phyloP scores from a whole-genome alignment of 2,888 invertebrate genomes.

The Dryocosmus kuriphilus region DNA sequence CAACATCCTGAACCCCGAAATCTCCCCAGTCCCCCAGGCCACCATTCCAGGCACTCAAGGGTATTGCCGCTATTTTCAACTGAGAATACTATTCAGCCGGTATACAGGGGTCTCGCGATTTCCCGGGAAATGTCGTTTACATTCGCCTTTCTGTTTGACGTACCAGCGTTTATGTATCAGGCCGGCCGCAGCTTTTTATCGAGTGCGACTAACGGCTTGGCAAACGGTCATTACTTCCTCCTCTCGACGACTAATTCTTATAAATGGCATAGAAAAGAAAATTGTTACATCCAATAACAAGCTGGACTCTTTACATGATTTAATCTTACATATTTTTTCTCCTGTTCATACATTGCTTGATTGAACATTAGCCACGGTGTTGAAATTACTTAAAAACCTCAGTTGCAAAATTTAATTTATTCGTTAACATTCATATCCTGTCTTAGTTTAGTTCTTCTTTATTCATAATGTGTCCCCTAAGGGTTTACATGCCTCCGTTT shows the following conservation, averaged over 20 bases:
- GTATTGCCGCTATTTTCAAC: conserved; percentile 72
- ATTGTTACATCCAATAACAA: conserved; percentile 27
- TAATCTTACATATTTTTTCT: conserved; percentile 18
- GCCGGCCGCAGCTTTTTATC: conserved; percentile 52
- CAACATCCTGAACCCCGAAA: conserved; percentile 70
- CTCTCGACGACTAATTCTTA: conserved; percentile 24
- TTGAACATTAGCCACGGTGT: conserved; percentile 9
- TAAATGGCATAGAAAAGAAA: conserved; percentile 26
- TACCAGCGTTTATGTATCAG: conserved; percentile 56
- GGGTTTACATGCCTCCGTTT: too few species aligned
- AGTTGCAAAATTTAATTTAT: too few species aligned
- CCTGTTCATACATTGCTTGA: not conserved
- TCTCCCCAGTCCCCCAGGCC: conserved; percentile 59
- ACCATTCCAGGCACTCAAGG: conserved; percentile 71
- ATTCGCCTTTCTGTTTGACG: conserved; percentile 61
- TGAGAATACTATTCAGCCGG: conserved; percentile 56
- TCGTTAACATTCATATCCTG: not conserved
- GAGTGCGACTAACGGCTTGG: conserved; percentile 53
- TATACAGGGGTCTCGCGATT: conserved; percentile 56
- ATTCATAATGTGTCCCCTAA: too few species aligned
- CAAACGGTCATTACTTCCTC: conserved; percentile 54
- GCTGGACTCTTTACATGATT: conserved; percentile 19
- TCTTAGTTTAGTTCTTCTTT: too few species aligned
- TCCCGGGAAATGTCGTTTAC: conserved; percentile 67
- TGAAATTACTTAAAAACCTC: not conserved